phyloP scores from a whole-genome alignment of 2,113 vertebrate genomes.

The Elachura formosa region DNA sequence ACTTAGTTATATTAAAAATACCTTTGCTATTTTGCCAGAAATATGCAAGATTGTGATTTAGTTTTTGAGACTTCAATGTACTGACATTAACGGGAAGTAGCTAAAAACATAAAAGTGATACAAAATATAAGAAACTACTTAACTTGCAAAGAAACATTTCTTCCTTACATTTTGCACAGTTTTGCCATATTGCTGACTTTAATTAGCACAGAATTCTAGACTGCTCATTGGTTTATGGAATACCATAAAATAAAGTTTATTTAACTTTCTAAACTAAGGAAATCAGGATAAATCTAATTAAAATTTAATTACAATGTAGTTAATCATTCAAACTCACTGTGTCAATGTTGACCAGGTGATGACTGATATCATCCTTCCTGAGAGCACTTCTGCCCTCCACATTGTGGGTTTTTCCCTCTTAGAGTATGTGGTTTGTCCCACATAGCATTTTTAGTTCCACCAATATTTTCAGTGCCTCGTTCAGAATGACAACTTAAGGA shows the following conservation, averaged over 20 bases:
- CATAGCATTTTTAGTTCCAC: neutral
- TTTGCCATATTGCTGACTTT: conserved; percentile 65
- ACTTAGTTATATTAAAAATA: conserved; percentile 4
- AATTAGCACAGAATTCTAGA: conserved; percentile 62
- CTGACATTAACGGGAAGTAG: neutral
- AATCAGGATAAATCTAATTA: conserved; percentile 73
- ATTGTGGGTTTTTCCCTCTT: neutral
- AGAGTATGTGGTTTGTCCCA: neutral
- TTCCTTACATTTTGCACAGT: conserved; percentile 56
- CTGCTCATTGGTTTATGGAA: conserved; percentile 62
- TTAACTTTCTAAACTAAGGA: conserved; percentile 78
- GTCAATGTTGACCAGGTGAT: conserved; percentile 58
- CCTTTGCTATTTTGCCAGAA: neutral
- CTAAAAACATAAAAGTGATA: conserved; percentile 40
- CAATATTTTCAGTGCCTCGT: neutral
- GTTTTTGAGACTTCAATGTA: conserved; percentile 13
- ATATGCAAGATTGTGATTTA: neutral
- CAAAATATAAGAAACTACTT: conserved; percentile 37
- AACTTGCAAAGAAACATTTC: conserved; percentile 38
- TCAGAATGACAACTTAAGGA: neutral
- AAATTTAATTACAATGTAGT: conserved; percentile 74
- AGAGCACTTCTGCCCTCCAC: neutral
- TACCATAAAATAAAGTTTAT: conserved; percentile 74
- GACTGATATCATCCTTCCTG: conserved; percentile 47
- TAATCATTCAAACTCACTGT: conserved; percentile 62